Conservation (phyloP, 1,140 invertebrate species). For the Archegozetes longisetosus region DNA sequence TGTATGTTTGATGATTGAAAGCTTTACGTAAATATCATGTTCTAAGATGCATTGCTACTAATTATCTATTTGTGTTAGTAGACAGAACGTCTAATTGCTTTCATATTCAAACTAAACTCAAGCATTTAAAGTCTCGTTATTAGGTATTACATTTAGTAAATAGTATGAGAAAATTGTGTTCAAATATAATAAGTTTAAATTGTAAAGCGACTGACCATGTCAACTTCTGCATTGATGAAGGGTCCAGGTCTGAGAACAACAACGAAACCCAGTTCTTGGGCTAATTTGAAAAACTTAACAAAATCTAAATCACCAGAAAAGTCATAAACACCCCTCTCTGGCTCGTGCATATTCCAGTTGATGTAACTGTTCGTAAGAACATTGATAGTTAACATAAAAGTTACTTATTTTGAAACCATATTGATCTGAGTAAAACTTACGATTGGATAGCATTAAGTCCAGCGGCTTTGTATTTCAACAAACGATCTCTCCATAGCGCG, state of each 20-base stretch:
- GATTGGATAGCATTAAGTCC: constrained; percentile 81
- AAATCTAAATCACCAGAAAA: constrained; percentile 52
- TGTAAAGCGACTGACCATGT: constrained; percentile 44
- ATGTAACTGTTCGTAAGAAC: constrained; percentile 49
- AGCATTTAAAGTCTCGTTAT: too few species aligned
- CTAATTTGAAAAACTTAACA: constrained; percentile 46
- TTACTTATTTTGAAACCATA: constrained; percentile 25
- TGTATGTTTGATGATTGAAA: not conserved
- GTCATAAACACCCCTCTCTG: constrained; percentile 43
- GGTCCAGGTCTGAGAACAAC: constrained; percentile 77
- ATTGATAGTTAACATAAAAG: not conserved
- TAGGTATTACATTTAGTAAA: too few species aligned
- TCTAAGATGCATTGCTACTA: too few species aligned
- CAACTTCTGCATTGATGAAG: constrained; percentile 75
- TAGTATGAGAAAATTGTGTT: too few species aligned
- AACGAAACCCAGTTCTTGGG: constrained; percentile 57
- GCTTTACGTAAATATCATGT: too few species aligned
- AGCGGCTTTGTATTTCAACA: constrained; percentile 59
- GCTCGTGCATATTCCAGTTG: constrained; percentile 83
- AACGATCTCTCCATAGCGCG: constrained; percentile 62
- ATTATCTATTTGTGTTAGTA: too few species aligned
- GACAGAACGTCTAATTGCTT: too few species aligned
- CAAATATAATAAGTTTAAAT: too few species aligned
- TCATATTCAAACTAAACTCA: too few species aligned
- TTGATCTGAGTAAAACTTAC: constrained; percentile 22